Evolutionary conservation across 2,797 vertebrate species (phyloP).

Genomic region (Prionace glauca): DNA sequence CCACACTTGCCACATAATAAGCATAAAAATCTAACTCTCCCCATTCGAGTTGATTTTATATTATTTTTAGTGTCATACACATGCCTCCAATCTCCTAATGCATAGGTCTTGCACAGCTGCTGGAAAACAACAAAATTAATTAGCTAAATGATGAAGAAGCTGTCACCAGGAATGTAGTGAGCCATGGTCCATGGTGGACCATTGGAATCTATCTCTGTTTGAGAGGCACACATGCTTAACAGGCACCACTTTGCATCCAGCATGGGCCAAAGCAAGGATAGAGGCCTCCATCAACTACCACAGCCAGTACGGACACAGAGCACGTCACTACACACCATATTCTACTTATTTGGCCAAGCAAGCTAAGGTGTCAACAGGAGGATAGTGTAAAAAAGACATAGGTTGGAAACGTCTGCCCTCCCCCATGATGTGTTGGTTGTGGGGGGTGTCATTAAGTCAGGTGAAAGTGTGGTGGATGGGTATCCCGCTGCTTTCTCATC

Average conservation of each 20-base stretch:
- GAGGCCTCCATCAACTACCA: neutral
- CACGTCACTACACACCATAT: neutral
- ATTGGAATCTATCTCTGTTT: neutral
- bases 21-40: neutral
- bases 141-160: neutral
- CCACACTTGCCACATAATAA: neutral
- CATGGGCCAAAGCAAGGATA: neutral
- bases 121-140: neutral
- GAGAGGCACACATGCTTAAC: neutral
- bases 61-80: neutral
- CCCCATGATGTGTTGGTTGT: too few species aligned
- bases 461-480: too few species aligned
- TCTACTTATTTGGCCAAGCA: too few species aligned
- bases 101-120: neutral
- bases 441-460: too few species aligned
- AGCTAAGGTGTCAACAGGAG: neutral
- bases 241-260: neutral
- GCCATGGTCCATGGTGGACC: neutral
- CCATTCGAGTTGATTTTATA: neutral
- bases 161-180: neutral
- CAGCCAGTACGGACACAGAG: too few species aligned
- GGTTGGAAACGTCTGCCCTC: too few species aligned
- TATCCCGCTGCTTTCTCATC: too few species aligned
- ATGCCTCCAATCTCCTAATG: neutral
- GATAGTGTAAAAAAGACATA: too few species aligned